Base-by-base conservation (phyloP, 2,888 invertebrate genomes). In the Leptinotarsa peninsularis region DNA sequence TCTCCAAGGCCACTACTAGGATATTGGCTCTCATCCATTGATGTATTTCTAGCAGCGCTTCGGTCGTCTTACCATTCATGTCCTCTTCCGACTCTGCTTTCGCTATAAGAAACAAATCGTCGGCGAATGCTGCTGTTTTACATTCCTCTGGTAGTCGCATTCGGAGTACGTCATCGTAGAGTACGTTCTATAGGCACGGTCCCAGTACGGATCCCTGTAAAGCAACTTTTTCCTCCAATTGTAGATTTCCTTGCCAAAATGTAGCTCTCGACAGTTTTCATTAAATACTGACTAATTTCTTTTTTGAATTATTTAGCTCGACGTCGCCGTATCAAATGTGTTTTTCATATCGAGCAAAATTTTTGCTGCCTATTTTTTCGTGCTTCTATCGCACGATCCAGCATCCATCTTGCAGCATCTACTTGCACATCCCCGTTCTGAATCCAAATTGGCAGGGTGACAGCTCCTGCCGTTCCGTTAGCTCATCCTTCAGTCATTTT, bases 61-160 rank as follows among this genome's bases (percentile, higher is more conserved):
- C 75, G 72, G 74, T 68, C 13, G 69, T 73, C 23, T 15, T 73
- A 10, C 50, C 4, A 2, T 50, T 52, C 21, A 75, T 66, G 14
- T 71, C 52, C 13, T 23, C 49, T 7, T 54, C 49, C 10, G 17
- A 49, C 21, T n/a, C 17, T 15, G 75, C 74, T 27, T 15, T 69
- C 17, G 71, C 67, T 2, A 72, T 23, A 5, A 78, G 21, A 0
- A 66, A 56, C 17, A 78, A 50, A 15, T 78, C 76, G 33, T 78
- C 78, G 4, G 75, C 78, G 50, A 63, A 78, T 10, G 58, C 74
- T 7, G 75, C 23, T 4, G 67, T n/a, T 15, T 23, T 3, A 14
- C 23, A 60, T n/a, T 21, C 71, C 14, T 66, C 67, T 21, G 71
- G 49, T 17, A 73, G 33, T 14, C 60, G n/a, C 2, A 60, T 33